A percentile compares a stretch with the other conserved stretches of the same genome.
These are phyloP conservation scores for Scomber scombrus DNA, from an alignment of 2,113 vertebrate species.

Conservation along the genomic window DNA sequence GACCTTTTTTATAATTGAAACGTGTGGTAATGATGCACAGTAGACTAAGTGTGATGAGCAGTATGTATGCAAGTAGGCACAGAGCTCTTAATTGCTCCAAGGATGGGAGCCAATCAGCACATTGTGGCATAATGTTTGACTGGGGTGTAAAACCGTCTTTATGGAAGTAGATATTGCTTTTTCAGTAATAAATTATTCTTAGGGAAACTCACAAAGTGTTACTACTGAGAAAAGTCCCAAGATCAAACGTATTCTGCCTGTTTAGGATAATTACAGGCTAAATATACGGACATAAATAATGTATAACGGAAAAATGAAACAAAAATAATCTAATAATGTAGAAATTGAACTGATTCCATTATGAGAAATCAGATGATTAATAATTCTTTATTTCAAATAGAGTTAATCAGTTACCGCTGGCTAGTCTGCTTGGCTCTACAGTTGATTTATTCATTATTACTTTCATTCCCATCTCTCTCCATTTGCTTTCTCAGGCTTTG, in stretches of 20 bases:
- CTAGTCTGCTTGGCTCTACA: slow-evolving; percentile 7
- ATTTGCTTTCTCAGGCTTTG: slow-evolving; percentile 5
- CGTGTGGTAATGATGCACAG: not conserved
- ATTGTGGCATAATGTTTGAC: not conserved
- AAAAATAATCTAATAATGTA: slow-evolving; percentile 16
- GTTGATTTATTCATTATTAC: slow-evolving; percentile 14
- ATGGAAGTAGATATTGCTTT: not conserved
- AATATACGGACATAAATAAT: slow-evolving; percentile 38
- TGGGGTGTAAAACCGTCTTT: not conserved
- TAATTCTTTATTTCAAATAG: slow-evolving; percentile 16
- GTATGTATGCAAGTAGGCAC: not conserved
- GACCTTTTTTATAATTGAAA: not conserved
- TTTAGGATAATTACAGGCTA: slow-evolving; percentile 2
- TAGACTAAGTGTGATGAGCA: not conserved
- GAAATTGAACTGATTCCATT: slow-evolving; percentile 5
- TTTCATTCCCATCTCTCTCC: slow-evolving; percentile 9
- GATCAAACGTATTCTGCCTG: not conserved
- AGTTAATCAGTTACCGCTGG: slow-evolving; percentile 6
- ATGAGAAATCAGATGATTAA: slow-evolving; percentile 3
- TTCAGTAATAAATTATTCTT: not conserved
- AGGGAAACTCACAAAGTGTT: not conserved
- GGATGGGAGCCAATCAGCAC: not conserved
- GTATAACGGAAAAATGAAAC: not conserved
- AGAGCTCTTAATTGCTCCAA: not conserved
- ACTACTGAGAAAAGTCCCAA: not conserved